Base-by-base conservation (phyloP, 2,113 vertebrate species). In the Brachyhypopomus occidentalis region DNA sequence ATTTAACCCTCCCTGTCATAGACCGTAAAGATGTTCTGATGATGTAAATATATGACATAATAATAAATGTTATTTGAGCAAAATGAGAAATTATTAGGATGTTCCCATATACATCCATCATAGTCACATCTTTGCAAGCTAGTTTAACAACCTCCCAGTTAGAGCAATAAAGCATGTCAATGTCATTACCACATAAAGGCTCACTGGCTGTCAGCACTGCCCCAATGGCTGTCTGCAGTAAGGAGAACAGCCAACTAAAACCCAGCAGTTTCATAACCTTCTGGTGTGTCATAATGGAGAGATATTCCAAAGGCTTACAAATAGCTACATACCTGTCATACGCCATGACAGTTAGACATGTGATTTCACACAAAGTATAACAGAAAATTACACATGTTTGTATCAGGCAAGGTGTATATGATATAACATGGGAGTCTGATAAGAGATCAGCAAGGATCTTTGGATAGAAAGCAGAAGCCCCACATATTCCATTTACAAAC, bases 301-400 rank as follows among this genome's bases (percentile, higher is more conserved):
- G 79, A 27, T 94, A 94, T 4, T 89, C 41, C 79, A 93, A 84
- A 14, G 92, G 91, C 2, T 91, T 88, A 45, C 92, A 89, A 9
- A 94, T 90, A 19, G 92, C 93, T 23, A 90, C 27, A 19, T 91
- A 92, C 6, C 88, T 84, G 72, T 94, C 91, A 17, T 91, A 92
- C 2, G 92, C 91, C 92, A 94, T 94, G 1, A 30, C 30, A 30
- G 30, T 30, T 30, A 30, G 30, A 30, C 30, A 30, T 30, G 30
- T 30, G 30, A 30, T 30, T 30, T 30, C 30, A 30, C 30, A 30
- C 30, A 30, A 30, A 30, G 30, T 2, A 30, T 30, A 30, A 30
- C 30, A 30, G 30, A 30, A 30, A 30, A 30, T 30, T 1, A 30
- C 30, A 30, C 30, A 30, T 30, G 30, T 30, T 30, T 30, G 30